Evolutionary conservation across 1,140 invertebrate genomes (phyloP), one percentile per base, ranked within the genome.

Genomic region (Prorops nasuta): DNA sequence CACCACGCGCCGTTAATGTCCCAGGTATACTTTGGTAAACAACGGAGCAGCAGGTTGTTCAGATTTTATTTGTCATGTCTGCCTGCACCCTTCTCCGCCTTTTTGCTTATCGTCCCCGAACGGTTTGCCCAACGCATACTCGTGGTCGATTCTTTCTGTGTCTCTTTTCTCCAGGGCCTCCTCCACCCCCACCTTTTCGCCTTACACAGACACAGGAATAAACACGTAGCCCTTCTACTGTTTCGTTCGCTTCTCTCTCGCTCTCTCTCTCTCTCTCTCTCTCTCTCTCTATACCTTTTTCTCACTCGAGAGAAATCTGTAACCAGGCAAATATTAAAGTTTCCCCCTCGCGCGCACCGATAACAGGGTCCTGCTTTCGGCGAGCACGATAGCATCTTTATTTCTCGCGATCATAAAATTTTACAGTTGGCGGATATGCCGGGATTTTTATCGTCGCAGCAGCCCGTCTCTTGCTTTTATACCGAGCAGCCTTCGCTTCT

Each of bases 61-160:
- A 64, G 71, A 72, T 76, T 74, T 76, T 74, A 73, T 76, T 71
- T 76, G 68, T 66, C 59, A 56, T 67, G 69, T 18, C 7, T 38
- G 14, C 16, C 16, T 19, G 18, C 17, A 36, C 9, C 16, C n/a
- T 20, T n/a, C 38, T 40, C 12, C 38, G 31, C 52, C 42, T 54
- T 48, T 45, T 58, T 59, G 69, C 70, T 75, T 72, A 72, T 74
- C 67, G 63, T 58, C 41, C 56, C 41, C 58, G 54, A 60, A 67
- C 58, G 56, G 54, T 63, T 52, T 52, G 44, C 42, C 39, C 22
- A 21, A 42, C 44, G 52, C 54, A 56, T 52, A 56, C 51, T 36
- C 44, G 51, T 19, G 38, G 19, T 37, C 58, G 53, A 22, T 32
- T 49, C 34, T 51, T 54, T 42, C 54, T 54, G n/a, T 28, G 24